Evolutionary conservation across 2,888 invertebrate genomes (phyloP), one percentile per base, ranked within the genome.

Genomic region (Thymelicus lineola): DNA sequence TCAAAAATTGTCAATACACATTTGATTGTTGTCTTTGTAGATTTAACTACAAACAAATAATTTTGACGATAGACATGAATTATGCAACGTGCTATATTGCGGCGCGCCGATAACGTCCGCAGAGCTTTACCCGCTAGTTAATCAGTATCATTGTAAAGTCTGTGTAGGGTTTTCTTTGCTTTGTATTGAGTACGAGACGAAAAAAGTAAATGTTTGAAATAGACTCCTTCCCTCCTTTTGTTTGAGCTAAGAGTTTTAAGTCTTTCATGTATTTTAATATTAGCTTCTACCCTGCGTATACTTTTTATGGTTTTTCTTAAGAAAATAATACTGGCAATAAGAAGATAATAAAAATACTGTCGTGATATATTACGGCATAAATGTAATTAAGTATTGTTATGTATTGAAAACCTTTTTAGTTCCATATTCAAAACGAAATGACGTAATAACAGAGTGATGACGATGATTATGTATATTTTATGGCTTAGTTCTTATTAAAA

Each of bases 91-190:
- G 48, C 28, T 28, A 0, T 17, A 17, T 17, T 20, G 53, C 20
- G 53, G 20, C 53, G 53, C 9, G 53, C 20, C 10, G n/a, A 20
- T 53, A 53, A 20, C 7, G 10, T 53, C n/a, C n/a, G 35, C 36
- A 6, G 7, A 14, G 1, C 57, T 57, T 57, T 36, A 36, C 57
- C 12, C 42, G 28, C n/a, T 14, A 61, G 45, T 15, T 67, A 68
- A 68, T 68, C 68, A 68, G 68, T 68, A 46, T 42, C 67, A 67
- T 60, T 67, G 60, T 67, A 61, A 46, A 42, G 53, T 61, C 61
- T 57, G 57, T n/a, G 7, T 60, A 57, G 57, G 45, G 12, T 46
- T 60, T 7, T 17, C 67, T 53, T 60, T 15, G 67, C 50, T 28
- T 67, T 67, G 61, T 61, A 60, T 61, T 57, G 57, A 57, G 36